These are phyloP conservation scores for Premnoplex brunnescens DNA, from an alignment of 2,797 vertebrate genomes.

Conservation along the genomic window DNA sequence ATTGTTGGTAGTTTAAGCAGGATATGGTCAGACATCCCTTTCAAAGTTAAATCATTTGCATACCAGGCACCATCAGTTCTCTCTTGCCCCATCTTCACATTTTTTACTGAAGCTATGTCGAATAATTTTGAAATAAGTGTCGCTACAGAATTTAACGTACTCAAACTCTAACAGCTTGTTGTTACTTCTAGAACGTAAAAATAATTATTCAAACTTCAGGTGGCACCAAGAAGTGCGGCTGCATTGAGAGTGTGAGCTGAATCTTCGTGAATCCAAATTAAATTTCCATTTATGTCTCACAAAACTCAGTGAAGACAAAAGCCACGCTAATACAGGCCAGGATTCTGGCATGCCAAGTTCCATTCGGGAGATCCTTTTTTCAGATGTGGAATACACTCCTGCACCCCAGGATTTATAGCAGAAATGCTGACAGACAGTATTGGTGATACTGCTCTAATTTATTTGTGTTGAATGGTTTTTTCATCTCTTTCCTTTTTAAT, in stretches of 20 bases:
- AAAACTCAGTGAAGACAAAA: slow-evolving; percentile 23
- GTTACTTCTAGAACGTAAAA: not conserved
- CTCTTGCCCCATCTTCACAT: not conserved
- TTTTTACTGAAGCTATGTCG: not conserved
- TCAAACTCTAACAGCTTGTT: not conserved
- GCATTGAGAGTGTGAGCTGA: not conserved
- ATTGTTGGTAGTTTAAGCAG: not conserved
- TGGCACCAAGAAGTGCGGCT: not conserved
- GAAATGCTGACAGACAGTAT: slow-evolving; percentile 42
- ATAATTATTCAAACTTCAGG: not conserved
- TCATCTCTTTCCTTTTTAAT: slow-evolving; percentile 68
- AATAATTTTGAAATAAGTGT: not conserved
- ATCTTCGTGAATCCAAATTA: not conserved
- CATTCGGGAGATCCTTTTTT: slow-evolving; percentile 48
- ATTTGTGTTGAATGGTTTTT: slow-evolving; percentile 49
- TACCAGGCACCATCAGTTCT: not conserved
- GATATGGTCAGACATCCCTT: not conserved
- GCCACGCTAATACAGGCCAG: slow-evolving; percentile 17
- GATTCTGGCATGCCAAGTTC: slow-evolving; percentile 29
- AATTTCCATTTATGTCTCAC: slow-evolving; percentile 47
- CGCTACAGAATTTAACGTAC: not conserved
- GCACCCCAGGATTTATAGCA: slow-evolving; percentile 36
- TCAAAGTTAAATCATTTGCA: not conserved
- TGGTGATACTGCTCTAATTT: slow-evolving; percentile 58
- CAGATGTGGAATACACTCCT: slow-evolving; percentile 23